A percentile compares a stretch with the other conserved stretches of the same genome.
phyloP scores from a whole-genome alignment of 2,888 invertebrate species.

The Dryocosmus kuriphilus region DNA sequence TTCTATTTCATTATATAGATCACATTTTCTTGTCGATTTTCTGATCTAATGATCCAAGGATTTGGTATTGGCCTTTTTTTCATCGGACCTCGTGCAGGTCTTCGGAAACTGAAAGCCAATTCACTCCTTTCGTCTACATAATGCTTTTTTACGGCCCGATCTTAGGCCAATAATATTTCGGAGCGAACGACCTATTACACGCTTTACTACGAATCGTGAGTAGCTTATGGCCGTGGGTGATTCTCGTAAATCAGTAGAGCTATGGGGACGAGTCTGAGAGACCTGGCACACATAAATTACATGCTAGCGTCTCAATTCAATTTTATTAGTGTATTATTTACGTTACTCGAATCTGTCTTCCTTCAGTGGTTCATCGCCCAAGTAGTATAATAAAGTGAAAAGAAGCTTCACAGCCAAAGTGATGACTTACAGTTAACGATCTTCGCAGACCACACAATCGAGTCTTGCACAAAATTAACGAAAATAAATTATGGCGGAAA shows the following conservation, averaged over 20 bases:
- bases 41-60: not conserved
- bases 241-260: slow-evolving; percentile 38
- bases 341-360: slow-evolving; percentile 40
- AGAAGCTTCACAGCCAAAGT: slow-evolving; percentile 31
- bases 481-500: not conserved
- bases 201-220: slow-evolving; percentile 34
- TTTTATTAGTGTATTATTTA: slow-evolving; percentile 51
- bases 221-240: slow-evolving; percentile 36
- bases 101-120: not conserved
- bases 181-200: slow-evolving; percentile 25
- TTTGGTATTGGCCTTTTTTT: not conserved
- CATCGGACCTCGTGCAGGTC: not conserved
- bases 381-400: slow-evolving; percentile 34
- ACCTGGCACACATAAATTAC: slow-evolving; percentile 37
- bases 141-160: slow-evolving; percentile 2
- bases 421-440: slow-evolving; percentile 29
- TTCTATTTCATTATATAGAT: too few species aligned
- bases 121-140: not conserved
- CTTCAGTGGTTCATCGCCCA: slow-evolving; percentile 37
- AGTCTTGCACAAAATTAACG: not conserved
- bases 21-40: too few species aligned
- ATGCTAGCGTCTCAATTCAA: slow-evolving; percentile 49
- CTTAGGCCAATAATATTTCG: slow-evolving; percentile 13
- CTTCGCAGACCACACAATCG: slow-evolving; percentile 10
- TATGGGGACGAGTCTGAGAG: slow-evolving; percentile 10